These are phyloP conservation scores for Araneus ventricosus DNA, from an alignment of 1,140 invertebrate genomes.

Conservation along the genomic window DNA sequence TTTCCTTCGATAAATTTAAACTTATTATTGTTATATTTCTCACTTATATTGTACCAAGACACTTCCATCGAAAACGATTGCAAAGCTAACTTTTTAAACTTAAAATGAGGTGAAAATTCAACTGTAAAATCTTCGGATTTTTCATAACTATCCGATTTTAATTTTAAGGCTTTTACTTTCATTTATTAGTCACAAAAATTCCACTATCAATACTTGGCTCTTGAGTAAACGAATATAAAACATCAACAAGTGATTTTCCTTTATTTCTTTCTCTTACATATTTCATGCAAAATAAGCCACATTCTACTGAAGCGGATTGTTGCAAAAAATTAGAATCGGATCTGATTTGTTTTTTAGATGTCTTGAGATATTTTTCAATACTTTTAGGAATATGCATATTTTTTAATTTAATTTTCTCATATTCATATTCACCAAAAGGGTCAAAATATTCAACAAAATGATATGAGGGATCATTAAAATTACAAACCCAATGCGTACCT, in stretches of 20 bases:
- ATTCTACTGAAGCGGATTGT: constrained; percentile 18
- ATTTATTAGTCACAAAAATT: constrained; percentile 37
- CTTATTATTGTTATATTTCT: constrained; percentile 15
- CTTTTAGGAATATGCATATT: not conserved
- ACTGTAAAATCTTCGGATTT: no score
- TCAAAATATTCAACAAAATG: constrained; percentile 38
- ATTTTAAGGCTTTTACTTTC: constrained; percentile 9
- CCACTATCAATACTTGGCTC: constrained; percentile 34
- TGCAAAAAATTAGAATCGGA: constrained; percentile 36
- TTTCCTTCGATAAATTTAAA: no score
- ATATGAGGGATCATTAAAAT: constrained; percentile 53
- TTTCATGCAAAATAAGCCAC: no score
- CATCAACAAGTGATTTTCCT: no score
- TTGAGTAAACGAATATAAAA: no score
- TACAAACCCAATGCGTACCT: constrained; percentile 59
- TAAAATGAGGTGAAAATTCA: not conserved
- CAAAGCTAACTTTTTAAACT: not conserved
- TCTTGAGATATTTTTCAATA: no score
- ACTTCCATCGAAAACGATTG: not conserved
- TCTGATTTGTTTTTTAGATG: constrained; percentile 50
- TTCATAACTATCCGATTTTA: no score
- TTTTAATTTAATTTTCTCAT: not conserved
- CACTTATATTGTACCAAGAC: constrained; percentile 31
- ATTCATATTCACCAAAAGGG: constrained; percentile 21
- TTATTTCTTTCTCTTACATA: no score